Evolutionary conservation across 2,113 vertebrate species (phyloP).

Genomic region (Sisor rabdophorus): DNA sequence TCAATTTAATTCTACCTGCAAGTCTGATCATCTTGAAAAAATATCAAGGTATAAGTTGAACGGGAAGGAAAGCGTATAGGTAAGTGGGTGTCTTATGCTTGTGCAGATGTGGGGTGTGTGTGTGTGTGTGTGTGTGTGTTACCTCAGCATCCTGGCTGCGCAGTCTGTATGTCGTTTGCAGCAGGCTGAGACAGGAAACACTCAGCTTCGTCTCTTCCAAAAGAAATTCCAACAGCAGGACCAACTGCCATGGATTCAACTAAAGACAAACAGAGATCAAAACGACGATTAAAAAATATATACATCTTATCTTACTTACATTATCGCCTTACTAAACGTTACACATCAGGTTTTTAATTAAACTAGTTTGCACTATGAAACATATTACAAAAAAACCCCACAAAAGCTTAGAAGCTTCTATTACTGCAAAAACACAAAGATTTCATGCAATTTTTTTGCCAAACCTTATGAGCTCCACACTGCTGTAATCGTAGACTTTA

Average conservation of each 20-base stretch:
- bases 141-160: conserved; percentile 87
- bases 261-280: conserved; percentile 54
- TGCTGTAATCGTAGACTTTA: conserved; percentile 2
- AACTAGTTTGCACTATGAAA: not conserved
- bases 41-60: too few species aligned
- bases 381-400: not conserved
- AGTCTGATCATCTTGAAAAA: too few species aligned
- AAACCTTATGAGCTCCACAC: not conserved
- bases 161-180: conserved; percentile 77
- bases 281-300: conserved; percentile 12
- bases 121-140: conserved; percentile 39
- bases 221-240: conserved; percentile 87
- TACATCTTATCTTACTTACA: not conserved
- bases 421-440: not conserved
- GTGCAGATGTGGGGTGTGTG: not conserved
- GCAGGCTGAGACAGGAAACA: conserved; percentile 61
- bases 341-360: not conserved
- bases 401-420: not conserved
- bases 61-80: not conserved
- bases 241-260: conserved; percentile 86
- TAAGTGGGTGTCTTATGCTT: not conserved
- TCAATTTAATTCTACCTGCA: too few species aligned
- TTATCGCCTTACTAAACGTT: not conserved
- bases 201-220: conserved; percentile 78
- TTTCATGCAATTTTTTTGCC: not conserved